These are phyloP conservation scores for Tolmerus cingulatus DNA, from an alignment of 2,888 invertebrate genomes.

Conservation along the genomic window DNA sequence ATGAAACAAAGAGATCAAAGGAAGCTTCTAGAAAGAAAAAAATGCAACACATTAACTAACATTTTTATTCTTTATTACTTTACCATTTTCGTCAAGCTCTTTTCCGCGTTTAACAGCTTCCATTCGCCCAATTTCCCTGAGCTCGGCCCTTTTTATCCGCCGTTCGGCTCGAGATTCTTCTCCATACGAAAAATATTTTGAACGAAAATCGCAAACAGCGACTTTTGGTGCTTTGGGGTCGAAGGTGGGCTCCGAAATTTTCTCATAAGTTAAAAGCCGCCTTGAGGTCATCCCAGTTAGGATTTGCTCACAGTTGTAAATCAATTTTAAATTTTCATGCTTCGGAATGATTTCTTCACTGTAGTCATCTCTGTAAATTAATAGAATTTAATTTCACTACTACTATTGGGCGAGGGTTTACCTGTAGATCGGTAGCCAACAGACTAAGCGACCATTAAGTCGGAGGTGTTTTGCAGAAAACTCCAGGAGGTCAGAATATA, in stretches of 20 bases:
- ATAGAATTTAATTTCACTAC: neutral
- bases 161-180: conserved; percentile 73
- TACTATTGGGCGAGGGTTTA: conserved; percentile 55
- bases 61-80: conserved; percentile 54
- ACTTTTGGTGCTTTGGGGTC: conserved; percentile 58
- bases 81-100: conserved; percentile 53
- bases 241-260: conserved; percentile 67
- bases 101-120: conserved; percentile 60
- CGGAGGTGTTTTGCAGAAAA: conserved; percentile 82
- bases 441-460: conserved; percentile 83
- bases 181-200: conserved; percentile 74
- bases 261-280: conserved; percentile 86
- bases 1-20: neutral
- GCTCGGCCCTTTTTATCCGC: conserved; percentile 64
- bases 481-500: conserved; percentile 83
- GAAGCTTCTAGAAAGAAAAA: neutral
- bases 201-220: conserved; percentile 59
- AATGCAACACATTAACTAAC: neutral
- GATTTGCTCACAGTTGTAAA: conserved; percentile 89
- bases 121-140: conserved; percentile 60
- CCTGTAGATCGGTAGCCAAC: conserved; percentile 94
- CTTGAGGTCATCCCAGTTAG: conserved; percentile 83
- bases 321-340: conserved; percentile 79
- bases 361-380: conserved; percentile 72
- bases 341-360: conserved; percentile 75